Evolutionary conservation across 2,113 vertebrate species (phyloP).

Genomic region (Lanius collurio): DNA sequence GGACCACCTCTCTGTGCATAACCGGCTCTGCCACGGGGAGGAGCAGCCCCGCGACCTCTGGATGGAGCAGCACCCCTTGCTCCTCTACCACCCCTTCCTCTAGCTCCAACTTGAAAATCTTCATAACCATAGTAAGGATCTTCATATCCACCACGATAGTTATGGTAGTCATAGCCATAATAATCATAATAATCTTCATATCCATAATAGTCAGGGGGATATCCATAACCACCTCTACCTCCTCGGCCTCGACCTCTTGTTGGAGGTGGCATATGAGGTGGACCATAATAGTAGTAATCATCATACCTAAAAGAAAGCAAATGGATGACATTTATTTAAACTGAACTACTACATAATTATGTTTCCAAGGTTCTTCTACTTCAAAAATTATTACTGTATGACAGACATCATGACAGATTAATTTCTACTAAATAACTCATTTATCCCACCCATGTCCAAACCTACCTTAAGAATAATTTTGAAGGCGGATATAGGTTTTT

Average conservation of each 20-base stretch:
- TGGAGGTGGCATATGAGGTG: conserved; percentile 92
- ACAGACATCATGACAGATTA: background rate
- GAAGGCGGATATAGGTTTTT: background rate
- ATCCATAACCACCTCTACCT: conserved; percentile 89
- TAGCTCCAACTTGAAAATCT: conserved; percentile 91
- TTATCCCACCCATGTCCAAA: background rate
- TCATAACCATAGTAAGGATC: conserved; percentile 99
- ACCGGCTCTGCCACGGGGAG: conserved; percentile 89
- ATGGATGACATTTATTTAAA: background rate
- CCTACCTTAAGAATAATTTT: background rate
- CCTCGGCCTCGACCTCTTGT: conserved; percentile 90
- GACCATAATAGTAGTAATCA: conserved; percentile 97
- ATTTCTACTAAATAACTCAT: background rate
- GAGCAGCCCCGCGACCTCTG: conserved; percentile 87
- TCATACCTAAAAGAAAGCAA: conserved; percentile 86
- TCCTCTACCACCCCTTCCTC: conserved; percentile 90
- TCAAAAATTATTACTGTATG: background rate
- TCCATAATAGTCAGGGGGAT: conserved; percentile 95
- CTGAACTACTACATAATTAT: background rate
- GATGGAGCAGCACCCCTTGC: conserved; percentile 88
- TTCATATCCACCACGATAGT: conserved; percentile 98
- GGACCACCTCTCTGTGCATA: conserved; percentile 94
- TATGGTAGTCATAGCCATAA: conserved; percentile 97
- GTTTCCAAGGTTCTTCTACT: background rate
- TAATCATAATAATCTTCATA: conserved; percentile 99